These are phyloP conservation scores for Acleris emargana DNA, from an alignment of 2,888 invertebrate species.

Conservation along the genomic window DNA sequence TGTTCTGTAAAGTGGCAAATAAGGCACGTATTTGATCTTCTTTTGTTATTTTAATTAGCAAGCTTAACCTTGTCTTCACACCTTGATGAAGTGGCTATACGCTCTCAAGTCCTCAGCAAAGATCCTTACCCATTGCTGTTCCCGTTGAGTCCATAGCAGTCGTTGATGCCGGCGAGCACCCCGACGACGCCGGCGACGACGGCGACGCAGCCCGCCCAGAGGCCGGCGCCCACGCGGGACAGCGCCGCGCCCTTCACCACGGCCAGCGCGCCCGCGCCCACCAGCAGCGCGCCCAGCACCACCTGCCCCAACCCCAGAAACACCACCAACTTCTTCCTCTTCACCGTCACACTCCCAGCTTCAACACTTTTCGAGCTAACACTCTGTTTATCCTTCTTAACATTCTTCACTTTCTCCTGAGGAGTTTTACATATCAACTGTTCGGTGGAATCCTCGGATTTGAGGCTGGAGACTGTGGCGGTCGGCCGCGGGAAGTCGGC, in stretches of 20 bases:
- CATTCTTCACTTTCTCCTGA: constrained; percentile 57
- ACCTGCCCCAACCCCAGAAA: constrained; percentile 85
- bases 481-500: constrained; percentile 56
- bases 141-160: constrained; percentile 76
- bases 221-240: constrained; percentile 85
- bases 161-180: constrained; percentile 84
- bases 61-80: too few species aligned
- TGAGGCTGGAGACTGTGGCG: constrained; percentile 76
- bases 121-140: constrained; percentile 60
- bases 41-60: too few species aligned
- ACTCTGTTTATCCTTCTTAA: constrained; percentile 62
- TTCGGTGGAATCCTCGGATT: constrained; percentile 83
- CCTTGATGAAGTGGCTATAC: too few species aligned
- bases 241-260: constrained; percentile 85
- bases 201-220: constrained; percentile 87
- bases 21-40: too few species aligned
- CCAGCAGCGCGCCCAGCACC: constrained; percentile 84
- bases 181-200: constrained; percentile 85
- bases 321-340: constrained; percentile 69
- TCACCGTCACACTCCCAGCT: constrained; percentile 57
- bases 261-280: constrained; percentile 85
- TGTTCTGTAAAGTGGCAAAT: too few species aligned
- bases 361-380: constrained; percentile 73
- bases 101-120: background rate
- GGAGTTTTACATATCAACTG: constrained; percentile 84